These are phyloP conservation scores for Aphrophora alni DNA, from an alignment of 2,888 invertebrate species.

Conservation along the genomic window DNA sequence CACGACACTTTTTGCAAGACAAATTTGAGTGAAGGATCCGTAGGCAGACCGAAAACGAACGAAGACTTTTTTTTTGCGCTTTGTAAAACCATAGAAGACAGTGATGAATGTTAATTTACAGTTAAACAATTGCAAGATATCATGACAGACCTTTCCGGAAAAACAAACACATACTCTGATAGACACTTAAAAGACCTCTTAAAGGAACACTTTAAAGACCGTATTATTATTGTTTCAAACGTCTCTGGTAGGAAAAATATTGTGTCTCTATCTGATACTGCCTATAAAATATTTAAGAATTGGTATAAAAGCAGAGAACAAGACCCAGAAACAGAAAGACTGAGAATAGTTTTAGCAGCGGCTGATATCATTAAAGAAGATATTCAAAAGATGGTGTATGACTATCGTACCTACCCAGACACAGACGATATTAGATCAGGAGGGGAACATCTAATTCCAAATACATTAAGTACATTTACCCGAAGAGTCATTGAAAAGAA, in stretches of 20 bases:
- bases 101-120: too few relatives aligned
- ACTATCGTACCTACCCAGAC: slow-evolving; percentile 50
- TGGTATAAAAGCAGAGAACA: slow-evolving; percentile 52
- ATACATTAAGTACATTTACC: background rate
- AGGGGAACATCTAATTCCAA: slow-evolving; percentile 34
- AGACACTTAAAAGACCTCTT: too few relatives aligned
- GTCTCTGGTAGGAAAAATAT: slow-evolving; percentile 14
- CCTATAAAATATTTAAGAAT: slow-evolving; percentile 24
- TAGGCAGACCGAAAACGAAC: too few relatives aligned
- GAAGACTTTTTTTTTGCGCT: too few relatives aligned
- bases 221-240: slow-evolving; percentile 33
- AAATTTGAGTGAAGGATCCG: too few relatives aligned
- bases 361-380: slow-evolving; percentile 53
- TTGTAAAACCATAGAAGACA: too few relatives aligned
- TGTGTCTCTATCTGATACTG: slow-evolving; percentile 28
- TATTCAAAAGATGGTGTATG: slow-evolving; percentile 51
- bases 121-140: too few relatives aligned
- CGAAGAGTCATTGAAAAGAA: background rate
- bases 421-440: slow-evolving; percentile 49
- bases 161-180: too few relatives aligned
- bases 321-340: slow-evolving; percentile 48
- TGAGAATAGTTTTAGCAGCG: slow-evolving; percentile 53
- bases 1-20: too few relatives aligned
- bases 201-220: too few relatives aligned
- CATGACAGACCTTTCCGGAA: too few relatives aligned